phyloP scores from a whole-genome alignment of 2,888 invertebrate species.

The Eupithecia pulchellata region DNA sequence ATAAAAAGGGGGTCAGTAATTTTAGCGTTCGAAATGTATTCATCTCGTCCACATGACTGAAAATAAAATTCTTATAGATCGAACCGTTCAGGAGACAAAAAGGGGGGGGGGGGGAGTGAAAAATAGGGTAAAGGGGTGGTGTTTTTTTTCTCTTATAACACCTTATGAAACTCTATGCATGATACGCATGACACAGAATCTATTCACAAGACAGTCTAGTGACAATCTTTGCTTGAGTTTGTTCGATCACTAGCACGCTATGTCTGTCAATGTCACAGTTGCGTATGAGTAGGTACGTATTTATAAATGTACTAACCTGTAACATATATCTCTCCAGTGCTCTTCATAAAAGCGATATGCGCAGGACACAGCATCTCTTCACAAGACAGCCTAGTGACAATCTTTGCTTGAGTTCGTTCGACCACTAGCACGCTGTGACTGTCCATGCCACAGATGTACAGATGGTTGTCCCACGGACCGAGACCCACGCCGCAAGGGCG shows the following conservation, averaged over 20 bases:
- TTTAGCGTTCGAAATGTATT: no score
- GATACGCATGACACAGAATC: no score
- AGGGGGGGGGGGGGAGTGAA: no score
- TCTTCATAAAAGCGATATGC: constrained; percentile 85
- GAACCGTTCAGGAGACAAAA: no score
- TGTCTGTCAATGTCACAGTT: not conserved
- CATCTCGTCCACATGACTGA: no score
- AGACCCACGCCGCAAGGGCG: constrained; percentile 89
- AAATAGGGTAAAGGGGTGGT: no score
- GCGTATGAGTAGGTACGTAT: no score
- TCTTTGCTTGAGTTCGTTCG: constrained; percentile 78
- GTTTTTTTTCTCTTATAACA: no score
- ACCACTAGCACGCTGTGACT: constrained; percentile 85
- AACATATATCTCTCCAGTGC: constrained; percentile 85
- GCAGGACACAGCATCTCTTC: constrained; percentile 87
- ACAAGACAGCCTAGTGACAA: constrained; percentile 80
- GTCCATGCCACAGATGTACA: constrained; percentile 88
- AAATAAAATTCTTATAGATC: no score
- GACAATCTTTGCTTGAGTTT: not conserved
- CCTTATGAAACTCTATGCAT: no score
- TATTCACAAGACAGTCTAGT: no score
- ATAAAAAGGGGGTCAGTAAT: no score
- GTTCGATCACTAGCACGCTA: not conserved
- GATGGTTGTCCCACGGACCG: constrained; percentile 86
- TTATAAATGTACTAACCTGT: constrained; percentile 71